phyloP scores from a whole-genome alignment of 2,888 invertebrate species.

The Pantelozetes paolii region DNA sequence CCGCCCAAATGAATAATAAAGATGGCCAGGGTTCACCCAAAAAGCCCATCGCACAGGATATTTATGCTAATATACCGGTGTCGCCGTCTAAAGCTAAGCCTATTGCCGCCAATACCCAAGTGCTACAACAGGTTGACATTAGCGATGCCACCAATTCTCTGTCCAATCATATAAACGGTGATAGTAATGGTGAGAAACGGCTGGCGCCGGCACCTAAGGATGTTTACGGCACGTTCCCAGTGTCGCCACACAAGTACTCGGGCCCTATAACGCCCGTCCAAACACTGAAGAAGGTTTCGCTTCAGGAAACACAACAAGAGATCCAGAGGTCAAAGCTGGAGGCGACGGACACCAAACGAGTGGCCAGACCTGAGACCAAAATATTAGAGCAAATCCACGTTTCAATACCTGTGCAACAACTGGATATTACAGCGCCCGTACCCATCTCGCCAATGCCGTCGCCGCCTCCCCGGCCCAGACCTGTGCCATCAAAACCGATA shows the following conservation, averaged over 20 bases:
- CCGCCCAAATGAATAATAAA: not conserved
- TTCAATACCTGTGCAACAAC: slow-evolving; percentile 36
- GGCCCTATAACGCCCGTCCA: slow-evolving; percentile 11
- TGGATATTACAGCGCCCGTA: slow-evolving; percentile 37
- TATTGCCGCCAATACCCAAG: not conserved
- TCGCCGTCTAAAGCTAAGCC: not conserved
- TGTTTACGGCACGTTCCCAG: slow-evolving; percentile 24
- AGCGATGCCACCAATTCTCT: not conserved
- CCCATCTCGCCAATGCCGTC: slow-evolving; percentile 22
- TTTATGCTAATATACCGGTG: slow-evolving; percentile 12
- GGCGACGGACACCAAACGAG: not conserved
- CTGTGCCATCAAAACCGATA: slow-evolving; percentile 7
- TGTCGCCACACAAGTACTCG: not conserved
- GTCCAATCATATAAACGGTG: not conserved
- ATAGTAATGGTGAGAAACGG: not conserved
- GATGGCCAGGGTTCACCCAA: not conserved
- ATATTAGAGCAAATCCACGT: slow-evolving; percentile 27
- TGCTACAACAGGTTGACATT: slow-evolving; percentile 17
- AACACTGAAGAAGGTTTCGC: slow-evolving; percentile 29
- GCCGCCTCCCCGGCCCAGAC: not conserved
- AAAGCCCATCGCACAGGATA: slow-evolving; percentile 16
- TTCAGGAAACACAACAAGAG: slow-evolving; percentile 38
- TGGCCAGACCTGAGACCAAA: not conserved
- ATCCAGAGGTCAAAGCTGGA: slow-evolving; percentile 25
- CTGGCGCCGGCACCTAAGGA: slow-evolving; percentile 39